A percentile compares a stretch with the other conserved stretches of the same genome.
phyloP scores from a whole-genome alignment of 2,797 vertebrate species.

The Aratinga solstitialis region DNA sequence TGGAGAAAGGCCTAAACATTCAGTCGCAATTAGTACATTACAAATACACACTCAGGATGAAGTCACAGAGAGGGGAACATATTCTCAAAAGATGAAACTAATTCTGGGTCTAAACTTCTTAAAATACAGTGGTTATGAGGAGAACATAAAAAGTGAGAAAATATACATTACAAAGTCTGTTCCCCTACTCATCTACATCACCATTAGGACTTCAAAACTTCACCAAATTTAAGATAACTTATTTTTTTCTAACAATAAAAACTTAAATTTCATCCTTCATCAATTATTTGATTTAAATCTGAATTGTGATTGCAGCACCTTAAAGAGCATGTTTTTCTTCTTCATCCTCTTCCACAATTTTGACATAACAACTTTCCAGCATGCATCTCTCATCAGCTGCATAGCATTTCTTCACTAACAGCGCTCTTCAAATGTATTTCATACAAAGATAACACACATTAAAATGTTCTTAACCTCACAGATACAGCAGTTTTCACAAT shows the following conservation, averaged over 20 bases:
- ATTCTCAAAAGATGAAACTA: neutral
- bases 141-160: neutral
- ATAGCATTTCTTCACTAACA: neutral
- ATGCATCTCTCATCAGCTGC: neutral
- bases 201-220: neutral
- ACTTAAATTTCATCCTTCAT: neutral
- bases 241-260: neutral
- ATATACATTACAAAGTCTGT: neutral
- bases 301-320: neutral
- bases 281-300: neutral
- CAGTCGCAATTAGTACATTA: neutral
- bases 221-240: neutral
- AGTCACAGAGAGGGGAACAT: neutral
- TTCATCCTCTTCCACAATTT: neutral
- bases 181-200: neutral
- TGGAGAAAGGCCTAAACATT: neutral
- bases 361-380: neutral
- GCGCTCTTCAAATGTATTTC: neutral
- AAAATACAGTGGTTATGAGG: neutral
- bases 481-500: neutral
- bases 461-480: neutral
- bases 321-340: neutral
- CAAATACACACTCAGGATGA: neutral
- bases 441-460: neutral
- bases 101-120: neutral